Evolutionary conservation across 2,888 invertebrate genomes (phyloP).

Genomic region (Poecilobothrus nobilitatus): DNA sequence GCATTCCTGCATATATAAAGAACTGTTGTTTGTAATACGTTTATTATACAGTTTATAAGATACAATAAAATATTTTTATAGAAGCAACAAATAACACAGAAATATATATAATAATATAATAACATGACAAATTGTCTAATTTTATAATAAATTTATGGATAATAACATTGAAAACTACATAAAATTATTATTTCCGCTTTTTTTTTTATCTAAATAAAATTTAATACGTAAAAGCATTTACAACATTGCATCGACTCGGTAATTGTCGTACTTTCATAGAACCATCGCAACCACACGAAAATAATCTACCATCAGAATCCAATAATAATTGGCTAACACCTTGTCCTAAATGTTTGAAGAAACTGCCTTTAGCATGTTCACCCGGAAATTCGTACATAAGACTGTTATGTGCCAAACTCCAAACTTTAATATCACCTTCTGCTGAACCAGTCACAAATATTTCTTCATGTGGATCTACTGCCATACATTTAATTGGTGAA

Average conservation of each 20-base stretch:
- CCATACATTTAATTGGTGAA: slow-evolving; percentile 87
- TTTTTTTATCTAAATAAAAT: background rate
- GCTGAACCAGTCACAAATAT: slow-evolving; percentile 93
- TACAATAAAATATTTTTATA: background rate
- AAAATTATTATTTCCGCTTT: background rate
- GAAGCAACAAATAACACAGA: slow-evolving; percentile 6
- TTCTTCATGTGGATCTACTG: slow-evolving; percentile 90
- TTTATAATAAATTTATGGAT: background rate
- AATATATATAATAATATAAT: slow-evolving; percentile 1
- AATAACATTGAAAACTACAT: slow-evolving; percentile 4
- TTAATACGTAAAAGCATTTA: slow-evolving; percentile 1
- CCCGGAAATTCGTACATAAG: slow-evolving; percentile 80
- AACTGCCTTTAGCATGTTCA: slow-evolving; percentile 91
- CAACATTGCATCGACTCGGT: slow-evolving; percentile 48
- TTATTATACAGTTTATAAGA: background rate
- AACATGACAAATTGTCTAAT: slow-evolving; percentile 4
- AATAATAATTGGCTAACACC: slow-evolving; percentile 93
- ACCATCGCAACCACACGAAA: slow-evolving; percentile 98
- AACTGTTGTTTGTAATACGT: background rate
- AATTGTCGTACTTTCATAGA: slow-evolving; percentile 95
- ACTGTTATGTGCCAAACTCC: slow-evolving; percentile 83
- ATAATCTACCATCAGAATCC: slow-evolving; percentile 79
- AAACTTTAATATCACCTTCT: slow-evolving; percentile 91
- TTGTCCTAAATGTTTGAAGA: slow-evolving; percentile 95
- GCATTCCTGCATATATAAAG: background rate